These are phyloP conservation scores for Xyrichtys novacula DNA, from an alignment of 2,797 vertebrate genomes.

Conservation along the genomic window DNA sequence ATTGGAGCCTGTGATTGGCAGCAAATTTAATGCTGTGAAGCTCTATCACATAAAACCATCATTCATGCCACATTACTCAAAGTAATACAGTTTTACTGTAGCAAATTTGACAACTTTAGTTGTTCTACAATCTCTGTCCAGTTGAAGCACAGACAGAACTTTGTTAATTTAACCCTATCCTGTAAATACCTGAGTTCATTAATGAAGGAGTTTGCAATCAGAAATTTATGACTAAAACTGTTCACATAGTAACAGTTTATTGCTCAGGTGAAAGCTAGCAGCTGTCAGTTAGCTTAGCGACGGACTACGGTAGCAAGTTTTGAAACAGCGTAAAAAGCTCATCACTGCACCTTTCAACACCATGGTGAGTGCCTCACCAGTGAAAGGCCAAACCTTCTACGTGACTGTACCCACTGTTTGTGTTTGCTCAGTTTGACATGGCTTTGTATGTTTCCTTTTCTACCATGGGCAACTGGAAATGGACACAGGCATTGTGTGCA, in stretches of 20 bases:
- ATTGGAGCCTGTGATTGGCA: background rate
- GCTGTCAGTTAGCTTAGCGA: background rate
- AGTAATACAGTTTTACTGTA: background rate
- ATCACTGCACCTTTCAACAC: no score
- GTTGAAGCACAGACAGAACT: background rate
- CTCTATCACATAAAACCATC: slow-evolving; percentile 6
- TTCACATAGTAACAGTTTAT: background rate
- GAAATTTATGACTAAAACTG: background rate
- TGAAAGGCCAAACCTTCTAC: no score
- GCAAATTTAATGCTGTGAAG: slow-evolving; percentile 16
- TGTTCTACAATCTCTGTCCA: background rate
- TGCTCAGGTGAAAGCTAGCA: background rate
- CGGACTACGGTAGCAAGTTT: background rate
- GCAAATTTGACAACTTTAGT: background rate
- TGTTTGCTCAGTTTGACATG: no score
- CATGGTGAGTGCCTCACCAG: no score
- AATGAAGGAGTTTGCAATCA: background rate
- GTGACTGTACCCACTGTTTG: no score
- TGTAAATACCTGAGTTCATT: background rate
- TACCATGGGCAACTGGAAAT: no score
- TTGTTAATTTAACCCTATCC: slow-evolving; percentile 12
- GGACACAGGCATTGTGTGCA: no score
- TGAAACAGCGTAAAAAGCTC: background rate
- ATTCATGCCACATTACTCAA: slow-evolving; percentile 37
- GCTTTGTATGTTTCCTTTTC: no score